Evolutionary conservation across 1,140 invertebrate genomes (phyloP), one percentile per base, ranked within the genome.

Genomic region (Drosophila nigrodunni): DNA sequence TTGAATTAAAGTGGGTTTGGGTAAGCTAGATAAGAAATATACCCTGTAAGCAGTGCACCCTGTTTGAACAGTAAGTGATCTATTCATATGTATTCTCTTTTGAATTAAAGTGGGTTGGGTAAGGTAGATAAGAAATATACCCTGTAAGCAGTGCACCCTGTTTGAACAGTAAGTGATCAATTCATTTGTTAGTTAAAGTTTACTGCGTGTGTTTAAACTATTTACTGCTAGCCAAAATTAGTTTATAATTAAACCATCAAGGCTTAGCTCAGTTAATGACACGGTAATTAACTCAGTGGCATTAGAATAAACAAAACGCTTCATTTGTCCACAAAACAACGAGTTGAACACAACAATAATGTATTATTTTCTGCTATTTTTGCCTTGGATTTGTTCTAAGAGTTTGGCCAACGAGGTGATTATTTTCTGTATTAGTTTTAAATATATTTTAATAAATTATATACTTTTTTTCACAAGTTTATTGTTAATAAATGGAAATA

Each of bases 291-390:
- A 3, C 7, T 37, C 8, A n/a, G 11, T 6, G 10, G 5, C 7
- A 30, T 30, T 30, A 30, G 25, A 30, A 0, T 2, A 30, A 5
- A 30, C 8, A 30, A 41, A 50, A 41, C 6, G 4, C 35, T 15
- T 54, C 67, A 62, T 69, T 69, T 15, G 58, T 43, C 25, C 2
- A 4, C 11, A 10, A 21, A 25, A n/a, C 67, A 52, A 39, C 57
- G 25, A 21, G 21, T 61, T 69, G 67, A 54, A 43, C 3, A 46
- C 37, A 54, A 15, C 47, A 0, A 61, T 7, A 9, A 43, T 69
- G 18, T 61, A 25, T 52, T 43, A 9, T 13, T 21, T 41, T 1
- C 46, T 25, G 2, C 13, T 69, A 10, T 21, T 67, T 25, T 58
- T 30, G 8, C 65, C 59, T 43, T 61, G 44, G 47, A n/a, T 39